These are phyloP conservation scores for Echinarachnius parma DNA, from an alignment of 53 echinoderm and acorn worm genomes.

Conservation along the genomic window DNA sequence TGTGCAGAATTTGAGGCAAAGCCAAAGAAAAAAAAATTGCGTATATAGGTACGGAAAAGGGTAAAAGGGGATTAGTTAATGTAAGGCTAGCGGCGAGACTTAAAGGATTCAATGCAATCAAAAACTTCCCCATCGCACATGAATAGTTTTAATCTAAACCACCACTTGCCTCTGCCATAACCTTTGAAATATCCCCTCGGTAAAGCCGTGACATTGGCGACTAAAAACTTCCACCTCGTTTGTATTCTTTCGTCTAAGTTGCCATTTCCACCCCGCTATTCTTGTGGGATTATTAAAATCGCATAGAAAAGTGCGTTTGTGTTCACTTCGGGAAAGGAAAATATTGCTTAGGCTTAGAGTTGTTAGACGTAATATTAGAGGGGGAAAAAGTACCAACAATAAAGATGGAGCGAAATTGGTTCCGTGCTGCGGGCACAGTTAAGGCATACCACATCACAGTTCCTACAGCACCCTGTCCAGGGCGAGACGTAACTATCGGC, in stretches of 20 bases:
- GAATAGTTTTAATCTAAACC: conserved; percentile 30
- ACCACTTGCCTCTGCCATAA: conserved; percentile 27
- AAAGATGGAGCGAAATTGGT: too few relatives aligned
- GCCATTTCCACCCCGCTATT: too few relatives aligned
- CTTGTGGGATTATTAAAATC: conserved; percentile 16
- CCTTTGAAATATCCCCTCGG: conserved; percentile 35
- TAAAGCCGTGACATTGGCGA: conserved; percentile 45
- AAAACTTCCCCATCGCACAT: too few relatives aligned
- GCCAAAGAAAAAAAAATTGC: conserved; percentile 11
- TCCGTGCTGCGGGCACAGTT: too few relatives aligned
- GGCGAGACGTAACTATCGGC: too few relatives aligned
- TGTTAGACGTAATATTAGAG: background rate
- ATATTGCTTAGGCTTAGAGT: conserved; percentile 17
- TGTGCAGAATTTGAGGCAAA: conserved; percentile 26
- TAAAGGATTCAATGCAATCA: background rate
- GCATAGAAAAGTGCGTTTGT: conserved; percentile 24
- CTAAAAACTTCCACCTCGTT: conserved; percentile 49
- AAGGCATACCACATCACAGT: too few relatives aligned
- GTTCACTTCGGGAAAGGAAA: conserved; percentile 37
- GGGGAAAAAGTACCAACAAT: background rate
- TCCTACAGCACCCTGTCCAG: too few relatives aligned
- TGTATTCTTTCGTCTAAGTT: conserved; percentile 28
- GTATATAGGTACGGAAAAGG: conserved; percentile 13
- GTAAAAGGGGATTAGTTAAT: conserved; percentile 53
- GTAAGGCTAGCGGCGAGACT: conserved; percentile 33